A percentile compares a stretch with the other conserved stretches of the same genome.
These are phyloP conservation scores for Protobothrops mucrosquamatus DNA, from an alignment of 2,113 vertebrate species.

Conservation along the genomic window DNA sequence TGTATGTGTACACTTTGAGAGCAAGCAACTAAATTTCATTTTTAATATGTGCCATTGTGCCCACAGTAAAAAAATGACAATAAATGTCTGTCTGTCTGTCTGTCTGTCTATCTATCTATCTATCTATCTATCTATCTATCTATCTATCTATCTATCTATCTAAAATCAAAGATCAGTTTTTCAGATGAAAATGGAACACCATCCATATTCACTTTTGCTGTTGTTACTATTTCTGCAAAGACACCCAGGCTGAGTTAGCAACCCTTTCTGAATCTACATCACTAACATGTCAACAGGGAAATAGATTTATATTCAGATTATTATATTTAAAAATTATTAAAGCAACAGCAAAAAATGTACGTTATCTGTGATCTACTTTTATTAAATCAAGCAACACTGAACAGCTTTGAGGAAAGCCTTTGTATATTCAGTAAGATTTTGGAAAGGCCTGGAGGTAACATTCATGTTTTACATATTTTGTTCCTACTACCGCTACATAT, in stretches of 20 bases:
- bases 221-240: too few species aligned
- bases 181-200: neutral
- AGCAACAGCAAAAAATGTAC: neutral
- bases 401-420: neutral
- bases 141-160: too few species aligned
- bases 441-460: neutral
- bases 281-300: neutral
- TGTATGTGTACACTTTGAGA: too few species aligned
- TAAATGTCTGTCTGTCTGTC: too few species aligned
- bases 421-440: neutral
- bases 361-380: neutral
- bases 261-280: neutral
- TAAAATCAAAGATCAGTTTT: neutral
- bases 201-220: neutral
- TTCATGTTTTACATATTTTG: neutral
- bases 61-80: too few species aligned
- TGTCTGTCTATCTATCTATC: too few species aligned
- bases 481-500: neutral
- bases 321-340: neutral
- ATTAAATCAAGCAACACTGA: neutral
- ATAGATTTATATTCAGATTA: neutral
- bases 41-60: too few species aligned
- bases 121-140: too few species aligned
- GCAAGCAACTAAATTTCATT: too few species aligned
- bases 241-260: neutral